These are phyloP conservation scores for Glaucidium brasilianum DNA, from an alignment of 2,113 vertebrate species.

Conservation along the genomic window DNA sequence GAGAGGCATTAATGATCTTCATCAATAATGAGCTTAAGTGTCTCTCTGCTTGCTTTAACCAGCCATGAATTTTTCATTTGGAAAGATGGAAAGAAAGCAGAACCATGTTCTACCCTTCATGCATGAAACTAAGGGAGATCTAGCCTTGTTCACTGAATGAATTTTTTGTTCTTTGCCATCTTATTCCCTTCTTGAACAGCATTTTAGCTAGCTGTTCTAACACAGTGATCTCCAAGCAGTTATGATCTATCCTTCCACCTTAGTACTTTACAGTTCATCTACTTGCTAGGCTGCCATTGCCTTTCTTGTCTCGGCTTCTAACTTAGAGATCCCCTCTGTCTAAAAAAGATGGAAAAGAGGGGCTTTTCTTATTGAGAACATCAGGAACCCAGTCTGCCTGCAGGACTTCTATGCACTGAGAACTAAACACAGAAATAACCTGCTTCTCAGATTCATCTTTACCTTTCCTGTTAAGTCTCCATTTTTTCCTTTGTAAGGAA, in stretches of 20 bases:
- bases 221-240: neutral
- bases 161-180: neutral
- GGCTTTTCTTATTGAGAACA: neutral
- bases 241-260: neutral
- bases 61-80: slow-evolving; percentile 32
- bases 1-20: neutral
- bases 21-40: slow-evolving; percentile 32
- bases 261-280: neutral
- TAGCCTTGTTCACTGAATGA: neutral
- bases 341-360: neutral
- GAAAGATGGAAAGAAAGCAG: neutral
- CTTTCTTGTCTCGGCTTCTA: neutral
- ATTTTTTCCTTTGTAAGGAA: neutral
- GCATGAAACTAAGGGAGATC: neutral
- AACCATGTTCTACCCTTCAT: neutral
- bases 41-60: neutral
- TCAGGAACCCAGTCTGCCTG: neutral
- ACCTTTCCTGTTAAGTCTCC: neutral
- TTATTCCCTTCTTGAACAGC: neutral
- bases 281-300: neutral
- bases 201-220: neutral
- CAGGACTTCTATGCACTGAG: neutral
- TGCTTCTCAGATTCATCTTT: neutral
- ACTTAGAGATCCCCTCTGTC: neutral
- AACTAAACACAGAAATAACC: neutral